Percentiles rank a stretch among this genome's conserved stretches.
Evolutionary conservation across 2,113 vertebrate species (phyloP).

Genomic region (Callospermophilus lateralis): DNA sequence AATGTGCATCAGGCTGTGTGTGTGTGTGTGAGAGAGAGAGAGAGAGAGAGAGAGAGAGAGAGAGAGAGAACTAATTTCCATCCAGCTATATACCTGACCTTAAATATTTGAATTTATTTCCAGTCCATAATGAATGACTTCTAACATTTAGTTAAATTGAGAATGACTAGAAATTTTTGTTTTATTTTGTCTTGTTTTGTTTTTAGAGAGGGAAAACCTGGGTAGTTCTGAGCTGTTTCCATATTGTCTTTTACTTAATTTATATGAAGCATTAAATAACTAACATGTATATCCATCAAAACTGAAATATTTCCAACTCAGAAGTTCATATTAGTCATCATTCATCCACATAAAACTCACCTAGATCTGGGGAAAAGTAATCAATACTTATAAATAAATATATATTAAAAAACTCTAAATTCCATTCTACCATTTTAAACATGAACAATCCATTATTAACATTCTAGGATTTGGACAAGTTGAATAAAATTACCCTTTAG

Average conservation of each 20-base stretch:
- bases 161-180: background rate
- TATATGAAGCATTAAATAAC: background rate
- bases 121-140: background rate
- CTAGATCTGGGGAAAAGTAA: background rate
- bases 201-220: no score
- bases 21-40: no score
- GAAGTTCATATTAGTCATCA: background rate
- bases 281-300: background rate
- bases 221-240: background rate
- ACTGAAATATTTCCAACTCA: background rate
- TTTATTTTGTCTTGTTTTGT: no score
- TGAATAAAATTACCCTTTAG: background rate
- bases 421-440: constrained; percentile 5
- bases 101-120: constrained; percentile 42
- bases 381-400: background rate
- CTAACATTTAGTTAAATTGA: background rate
- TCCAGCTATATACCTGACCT: background rate
- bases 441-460: background rate
- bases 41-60: no score
- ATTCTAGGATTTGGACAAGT: constrained; percentile 38
- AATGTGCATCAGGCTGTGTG: no score
- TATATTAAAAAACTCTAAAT: background rate
- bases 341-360: background rate
- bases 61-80: background rate
- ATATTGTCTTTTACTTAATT: background rate